Percentiles rank a stretch among this genome's conserved stretches.
Evolutionary conservation across 2,113 vertebrate genomes (phyloP).

Genomic region (Brachypodius melanocephalos): DNA sequence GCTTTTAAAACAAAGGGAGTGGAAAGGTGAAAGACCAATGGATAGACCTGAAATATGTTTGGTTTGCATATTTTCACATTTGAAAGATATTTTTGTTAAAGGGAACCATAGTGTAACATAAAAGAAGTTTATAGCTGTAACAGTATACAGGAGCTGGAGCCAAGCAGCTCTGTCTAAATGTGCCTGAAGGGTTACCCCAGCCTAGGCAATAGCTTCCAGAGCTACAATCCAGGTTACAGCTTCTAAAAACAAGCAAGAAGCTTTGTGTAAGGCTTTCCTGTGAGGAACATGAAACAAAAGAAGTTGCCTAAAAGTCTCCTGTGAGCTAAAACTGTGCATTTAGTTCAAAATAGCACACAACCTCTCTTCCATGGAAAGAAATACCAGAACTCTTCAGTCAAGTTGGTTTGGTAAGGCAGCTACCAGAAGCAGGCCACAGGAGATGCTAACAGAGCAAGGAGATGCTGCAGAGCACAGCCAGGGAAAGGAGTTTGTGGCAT

Average conservation of each 20-base stretch:
- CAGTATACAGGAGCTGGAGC: slow-evolving; percentile 5
- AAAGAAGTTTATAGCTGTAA: slow-evolving; percentile 52
- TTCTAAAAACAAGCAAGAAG: slow-evolving; percentile 22
- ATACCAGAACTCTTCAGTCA: background rate
- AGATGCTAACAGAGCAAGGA: background rate
- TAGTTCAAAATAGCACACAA: background rate
- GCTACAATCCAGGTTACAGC: background rate
- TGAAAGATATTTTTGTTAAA: slow-evolving; percentile 34
- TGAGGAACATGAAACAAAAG: slow-evolving; percentile 24
- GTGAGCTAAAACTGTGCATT: background rate
- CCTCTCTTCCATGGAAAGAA: background rate
- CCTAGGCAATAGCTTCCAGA: slow-evolving; percentile 41
- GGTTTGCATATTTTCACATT: slow-evolving; percentile 16
- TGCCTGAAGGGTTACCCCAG: slow-evolving; percentile 45
- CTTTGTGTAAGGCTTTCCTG: background rate
- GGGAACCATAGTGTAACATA: background rate
- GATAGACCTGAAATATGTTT: background rate
- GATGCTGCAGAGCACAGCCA: background rate
- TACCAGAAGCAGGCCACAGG: background rate
- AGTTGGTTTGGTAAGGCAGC: background rate
- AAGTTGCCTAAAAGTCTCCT: background rate
- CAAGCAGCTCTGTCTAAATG: slow-evolving; percentile 13
- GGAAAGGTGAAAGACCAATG: slow-evolving; percentile 3
- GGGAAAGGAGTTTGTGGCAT: background rate
- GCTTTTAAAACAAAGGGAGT: slow-evolving; percentile 4